Evolutionary conservation across 2,113 vertebrate genomes (phyloP).

Genomic region (Varanus komodoensis): DNA sequence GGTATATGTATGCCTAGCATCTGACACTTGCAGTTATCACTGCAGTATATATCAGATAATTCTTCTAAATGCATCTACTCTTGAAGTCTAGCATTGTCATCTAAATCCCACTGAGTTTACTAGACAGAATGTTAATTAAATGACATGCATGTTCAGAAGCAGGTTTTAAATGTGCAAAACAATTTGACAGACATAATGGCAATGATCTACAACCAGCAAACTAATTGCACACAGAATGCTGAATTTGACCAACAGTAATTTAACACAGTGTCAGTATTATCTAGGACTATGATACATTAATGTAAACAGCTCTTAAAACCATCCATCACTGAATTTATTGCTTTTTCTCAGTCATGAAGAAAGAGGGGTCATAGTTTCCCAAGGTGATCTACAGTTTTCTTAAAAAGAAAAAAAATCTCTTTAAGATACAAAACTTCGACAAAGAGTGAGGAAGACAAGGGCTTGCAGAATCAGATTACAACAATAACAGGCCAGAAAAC

Average conservation of each 20-base stretch:
- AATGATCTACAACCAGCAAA: background rate
- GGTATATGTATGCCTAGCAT: no score
- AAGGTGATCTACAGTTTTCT: background rate
- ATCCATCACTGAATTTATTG: background rate
- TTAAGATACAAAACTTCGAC: conserved; percentile 1
- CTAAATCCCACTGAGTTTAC: background rate
- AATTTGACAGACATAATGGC: background rate
- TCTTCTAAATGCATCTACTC: background rate
- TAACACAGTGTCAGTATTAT: background rate
- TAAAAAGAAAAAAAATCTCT: no score
- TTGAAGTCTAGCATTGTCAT: background rate
- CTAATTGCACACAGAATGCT: background rate
- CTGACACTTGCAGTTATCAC: background rate
- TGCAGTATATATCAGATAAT: background rate
- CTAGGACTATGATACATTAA: background rate
- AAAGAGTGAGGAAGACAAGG: background rate
- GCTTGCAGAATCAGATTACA: background rate
- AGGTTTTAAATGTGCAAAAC: background rate
- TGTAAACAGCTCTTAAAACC: background rate
- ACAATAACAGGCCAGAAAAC: background rate
- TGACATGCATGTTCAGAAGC: background rate
- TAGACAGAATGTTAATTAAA: background rate
- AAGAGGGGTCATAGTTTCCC: background rate
- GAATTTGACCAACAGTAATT: background rate
- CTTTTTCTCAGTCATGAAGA: background rate